phyloP scores from a whole-genome alignment of 1,140 invertebrate species.

The Tetramorium parvispinum region DNA sequence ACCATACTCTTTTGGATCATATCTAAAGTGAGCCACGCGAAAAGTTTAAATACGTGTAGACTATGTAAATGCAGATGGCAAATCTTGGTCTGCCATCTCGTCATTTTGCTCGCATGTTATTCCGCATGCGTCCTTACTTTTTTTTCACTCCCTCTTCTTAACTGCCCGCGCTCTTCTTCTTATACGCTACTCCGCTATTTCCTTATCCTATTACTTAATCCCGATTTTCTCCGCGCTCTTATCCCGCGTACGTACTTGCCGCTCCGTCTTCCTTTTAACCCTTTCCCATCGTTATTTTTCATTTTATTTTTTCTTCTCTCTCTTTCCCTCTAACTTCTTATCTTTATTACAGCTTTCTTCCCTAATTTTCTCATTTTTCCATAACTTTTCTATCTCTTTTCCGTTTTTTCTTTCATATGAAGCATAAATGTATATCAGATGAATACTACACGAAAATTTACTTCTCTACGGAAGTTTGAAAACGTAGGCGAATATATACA shows the following conservation, averaged over 20 bases:
- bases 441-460: constrained; percentile 29
- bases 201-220: constrained; percentile 49
- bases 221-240: constrained; percentile 22
- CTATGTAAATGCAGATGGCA: constrained; percentile 18
- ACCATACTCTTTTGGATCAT: neutral
- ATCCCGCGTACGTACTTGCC: constrained; percentile 17
- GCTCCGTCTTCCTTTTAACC: neutral
- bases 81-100: constrained; percentile 9
- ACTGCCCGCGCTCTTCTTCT: constrained; percentile 3
- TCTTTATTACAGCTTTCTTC: constrained; percentile 45
- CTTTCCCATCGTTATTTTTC: constrained; percentile 26
- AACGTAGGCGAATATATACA: neutral
- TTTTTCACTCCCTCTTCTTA: constrained; percentile 1
- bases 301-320: neutral
- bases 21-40: neutral
- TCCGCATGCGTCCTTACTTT: neutral
- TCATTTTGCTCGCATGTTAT: constrained; percentile 32
- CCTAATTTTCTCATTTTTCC: constrained; percentile 37
- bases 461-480: neutral
- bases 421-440: constrained; percentile 42
- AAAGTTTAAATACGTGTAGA: constrained; percentile 23
- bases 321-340: constrained; percentile 26
- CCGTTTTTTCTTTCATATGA: constrained; percentile 9
- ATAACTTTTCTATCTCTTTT: constrained; percentile 15
- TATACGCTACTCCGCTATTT: neutral